Evolutionary conservation across 2,888 invertebrate genomes (phyloP), one percentile per base, ranked within the genome.

Genomic region (Aphelenchoides bicaudatus): DNA sequence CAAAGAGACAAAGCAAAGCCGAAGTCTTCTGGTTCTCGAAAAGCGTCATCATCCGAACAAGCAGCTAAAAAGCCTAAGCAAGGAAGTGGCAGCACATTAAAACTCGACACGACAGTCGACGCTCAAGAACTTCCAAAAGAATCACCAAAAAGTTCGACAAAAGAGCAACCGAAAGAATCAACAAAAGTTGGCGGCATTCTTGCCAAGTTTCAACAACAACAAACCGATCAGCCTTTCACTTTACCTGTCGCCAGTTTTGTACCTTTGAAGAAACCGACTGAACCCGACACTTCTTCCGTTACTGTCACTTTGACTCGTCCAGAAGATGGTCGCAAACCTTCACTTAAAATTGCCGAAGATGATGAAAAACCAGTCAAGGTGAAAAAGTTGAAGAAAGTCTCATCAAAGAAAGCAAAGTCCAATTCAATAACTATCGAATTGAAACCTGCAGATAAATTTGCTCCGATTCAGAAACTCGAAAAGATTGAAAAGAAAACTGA

Each of bases 41-140:
- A 51, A 16, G 52, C 52, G 4, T 34, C 34, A 3, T 27, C 28
- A 16, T 29, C 55, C 1, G 59, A 59, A 8, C 49, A 59, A 37
- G 56, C 61, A 10, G 56, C 59, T 8, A 63, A 59, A 29, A 59
- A 59, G 38, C 58, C 50, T n/a, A 62, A 63, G 21, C 56, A 56
- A 27, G 46, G 46, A 25, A 46, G 54, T 2, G 19, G 21, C 8
- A 16, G 30, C 3, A 16, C 49, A 2, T 23, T 51, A 8, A 21
- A 23, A n/a, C 37, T 19, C 21, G 21, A 21, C 16, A 37, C 52
- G 1, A 38, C 37, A 1, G 2, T 39, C 4, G 37, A 16, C 10
- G 29, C 19, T 19, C 8, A 19, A 31, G 16, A 16, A 2, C 43
- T 6, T 8, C 23, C 43, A 25, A 43, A 34, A 34, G 34, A 10